A percentile compares a stretch with the other conserved stretches of the same genome.
Conservation (phyloP, 1,140 invertebrate genomes). For the Steinernema khuongi region DNA sequence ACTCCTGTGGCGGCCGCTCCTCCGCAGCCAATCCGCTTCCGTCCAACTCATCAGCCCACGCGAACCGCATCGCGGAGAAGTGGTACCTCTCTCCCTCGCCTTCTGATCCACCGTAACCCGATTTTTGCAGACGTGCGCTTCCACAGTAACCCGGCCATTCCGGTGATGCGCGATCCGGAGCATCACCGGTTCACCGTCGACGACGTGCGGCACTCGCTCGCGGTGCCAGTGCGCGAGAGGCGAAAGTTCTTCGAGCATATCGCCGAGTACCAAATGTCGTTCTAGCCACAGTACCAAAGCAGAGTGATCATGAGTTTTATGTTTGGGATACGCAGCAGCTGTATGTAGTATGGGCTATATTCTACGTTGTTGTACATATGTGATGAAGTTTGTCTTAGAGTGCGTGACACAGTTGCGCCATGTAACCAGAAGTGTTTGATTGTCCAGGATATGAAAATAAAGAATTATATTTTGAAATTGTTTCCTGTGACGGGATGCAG, state of each 20-base stretch:
- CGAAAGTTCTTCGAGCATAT: conserved; percentile 54
- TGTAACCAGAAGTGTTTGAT: too few species aligned
- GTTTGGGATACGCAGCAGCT: too few species aligned
- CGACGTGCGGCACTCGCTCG: conserved; percentile 41
- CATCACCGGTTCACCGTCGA: conserved; percentile 18
- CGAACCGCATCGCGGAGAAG: neutral
- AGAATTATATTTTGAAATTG: too few species aligned
- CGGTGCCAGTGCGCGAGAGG: conserved; percentile 49
- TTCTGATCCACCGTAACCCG: neutral
- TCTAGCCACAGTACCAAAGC: neutral
- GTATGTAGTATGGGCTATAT: too few species aligned
- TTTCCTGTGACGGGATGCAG: too few species aligned
- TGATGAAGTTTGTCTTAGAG: too few species aligned
- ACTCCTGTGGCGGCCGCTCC: neutral
- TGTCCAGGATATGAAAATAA: too few species aligned
- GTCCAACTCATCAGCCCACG: conserved; percentile 21
- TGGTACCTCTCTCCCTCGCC: neutral
- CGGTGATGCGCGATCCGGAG: conserved; percentile 30
- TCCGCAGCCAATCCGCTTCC: conserved; percentile 23
- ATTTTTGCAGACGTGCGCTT: conserved; percentile 53
- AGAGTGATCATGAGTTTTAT: too few species aligned
- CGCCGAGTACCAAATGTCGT: conserved; percentile 43
- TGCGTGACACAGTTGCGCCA: too few species aligned
- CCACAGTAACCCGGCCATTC: conserved; percentile 52
- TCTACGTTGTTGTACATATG: too few species aligned